Conservation (phyloP, 2,797 vertebrate species). For the Megaceryle alcyon region DNA sequence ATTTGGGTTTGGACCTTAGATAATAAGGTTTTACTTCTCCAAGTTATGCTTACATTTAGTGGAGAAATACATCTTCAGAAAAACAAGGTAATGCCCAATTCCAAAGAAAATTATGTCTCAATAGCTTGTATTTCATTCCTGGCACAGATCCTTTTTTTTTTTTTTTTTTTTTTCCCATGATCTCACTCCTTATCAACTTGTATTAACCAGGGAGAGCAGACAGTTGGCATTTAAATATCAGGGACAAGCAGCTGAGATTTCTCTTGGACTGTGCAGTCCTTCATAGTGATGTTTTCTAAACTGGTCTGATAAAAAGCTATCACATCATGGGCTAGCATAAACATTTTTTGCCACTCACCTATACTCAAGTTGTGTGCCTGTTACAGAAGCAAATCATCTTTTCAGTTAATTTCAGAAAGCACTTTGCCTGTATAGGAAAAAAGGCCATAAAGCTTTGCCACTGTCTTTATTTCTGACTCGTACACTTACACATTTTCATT, state of each 20-base stretch:
- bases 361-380: not conserved
- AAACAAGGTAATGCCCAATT: not conserved
- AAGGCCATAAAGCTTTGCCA: not conserved
- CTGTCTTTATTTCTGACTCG: not conserved
- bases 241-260: not conserved
- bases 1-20: not conserved
- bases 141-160: not conserved
- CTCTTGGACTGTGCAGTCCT: not conserved
- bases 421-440: not conserved
- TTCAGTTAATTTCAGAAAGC: not conserved
- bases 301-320: not conserved
- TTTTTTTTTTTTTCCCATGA: not conserved
- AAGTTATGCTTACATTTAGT: not conserved
- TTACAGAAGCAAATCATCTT: not conserved
- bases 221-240: slow-evolving; percentile 1
- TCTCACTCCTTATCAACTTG: not conserved
- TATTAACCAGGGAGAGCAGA: not conserved
- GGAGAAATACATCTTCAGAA: not conserved
- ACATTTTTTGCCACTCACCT: not conserved
- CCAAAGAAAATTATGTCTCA: not conserved
- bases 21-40: not conserved
- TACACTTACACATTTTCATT: not conserved
- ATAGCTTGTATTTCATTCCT: not conserved
- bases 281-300: not conserved
- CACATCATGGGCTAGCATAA: not conserved